These are phyloP conservation scores for Matsumyia berberina DNA, from an alignment of 2,888 invertebrate species.

Conservation along the genomic window DNA sequence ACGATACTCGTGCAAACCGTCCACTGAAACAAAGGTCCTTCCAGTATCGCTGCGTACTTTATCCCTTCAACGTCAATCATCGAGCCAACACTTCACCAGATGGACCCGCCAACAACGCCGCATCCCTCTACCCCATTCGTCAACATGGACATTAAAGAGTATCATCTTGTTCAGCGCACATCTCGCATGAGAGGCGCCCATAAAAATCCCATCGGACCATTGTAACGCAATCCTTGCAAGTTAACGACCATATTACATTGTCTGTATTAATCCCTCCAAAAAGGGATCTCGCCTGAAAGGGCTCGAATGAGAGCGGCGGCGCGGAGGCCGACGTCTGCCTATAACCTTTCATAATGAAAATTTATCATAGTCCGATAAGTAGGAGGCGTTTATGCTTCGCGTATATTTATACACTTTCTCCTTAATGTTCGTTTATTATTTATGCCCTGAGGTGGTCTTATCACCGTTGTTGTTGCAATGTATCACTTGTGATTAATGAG, in stretches of 20 bases:
- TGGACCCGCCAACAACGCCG: background rate
- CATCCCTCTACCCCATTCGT: background rate
- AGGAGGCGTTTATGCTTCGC: conserved; percentile 27
- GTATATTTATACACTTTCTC: conserved; percentile 29
- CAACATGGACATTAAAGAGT: conserved; percentile 49
- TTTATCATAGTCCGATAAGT: conserved; percentile 60
- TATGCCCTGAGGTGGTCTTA: conserved; percentile 30
- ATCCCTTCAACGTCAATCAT: conserved; percentile 19
- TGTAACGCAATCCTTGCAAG: conserved; percentile 45
- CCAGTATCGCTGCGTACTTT: conserved; percentile 29
- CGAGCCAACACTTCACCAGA: conserved; percentile 7
- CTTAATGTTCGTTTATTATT: conserved; percentile 54
- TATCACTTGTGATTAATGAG: conserved; percentile 46
- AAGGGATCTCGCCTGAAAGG: background rate
- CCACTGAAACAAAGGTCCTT: conserved; percentile 4
- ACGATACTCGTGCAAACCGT: background rate
- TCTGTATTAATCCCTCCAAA: conserved; percentile 19
- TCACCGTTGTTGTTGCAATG: conserved; percentile 15
- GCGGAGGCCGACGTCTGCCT: background rate
- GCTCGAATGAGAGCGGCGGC: background rate
- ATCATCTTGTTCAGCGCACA: conserved; percentile 35
- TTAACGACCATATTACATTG: conserved; percentile 52
- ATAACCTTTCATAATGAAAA: conserved; percentile 40
- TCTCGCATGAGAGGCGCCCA: conserved; percentile 28
- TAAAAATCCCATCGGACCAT: conserved; percentile 44